Conservation (phyloP, 2,888 invertebrate genomes). For the Rhodophaea formosa region DNA sequence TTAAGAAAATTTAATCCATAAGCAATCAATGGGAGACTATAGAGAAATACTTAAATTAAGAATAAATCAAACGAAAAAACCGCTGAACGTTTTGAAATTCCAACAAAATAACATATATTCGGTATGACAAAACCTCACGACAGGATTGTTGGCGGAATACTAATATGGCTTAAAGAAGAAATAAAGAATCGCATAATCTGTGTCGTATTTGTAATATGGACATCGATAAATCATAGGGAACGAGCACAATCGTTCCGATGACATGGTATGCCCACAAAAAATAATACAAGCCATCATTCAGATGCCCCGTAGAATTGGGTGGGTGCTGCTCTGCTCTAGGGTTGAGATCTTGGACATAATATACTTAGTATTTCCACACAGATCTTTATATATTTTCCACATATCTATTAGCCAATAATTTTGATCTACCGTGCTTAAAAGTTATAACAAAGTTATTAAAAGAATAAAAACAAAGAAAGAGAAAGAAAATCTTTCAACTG, state of each 20-base stretch:
- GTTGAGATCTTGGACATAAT: constrained; percentile 28
- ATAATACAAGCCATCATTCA: constrained; percentile 77
- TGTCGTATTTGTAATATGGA: constrained; percentile 81
- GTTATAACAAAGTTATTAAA: no score
- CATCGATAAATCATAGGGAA: constrained; percentile 80
- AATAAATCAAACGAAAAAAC: constrained; percentile 59
- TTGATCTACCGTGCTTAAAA: no score
- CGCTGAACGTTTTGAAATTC: constrained; percentile 76
- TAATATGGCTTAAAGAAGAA: constrained; percentile 80
- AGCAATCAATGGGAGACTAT: no score
- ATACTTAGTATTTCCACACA: not conserved
- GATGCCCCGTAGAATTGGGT: constrained; percentile 76
- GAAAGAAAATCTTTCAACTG: no score
- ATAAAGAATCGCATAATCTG: constrained; percentile 78
- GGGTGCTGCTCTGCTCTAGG: constrained; percentile 59
- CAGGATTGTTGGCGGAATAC: constrained; percentile 78
- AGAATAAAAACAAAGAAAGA: no score
- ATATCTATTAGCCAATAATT: no score
- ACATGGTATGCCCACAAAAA: constrained; percentile 79
- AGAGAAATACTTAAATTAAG: no score
- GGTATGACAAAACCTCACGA: constrained; percentile 79
- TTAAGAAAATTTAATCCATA: no score
- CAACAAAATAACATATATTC: constrained; percentile 79
- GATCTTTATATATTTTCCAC: no score
- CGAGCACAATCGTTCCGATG: constrained; percentile 79